These are phyloP conservation scores for Patella vulgata DNA, from an alignment of 1,140 invertebrate species.

Conservation along the genomic window DNA sequence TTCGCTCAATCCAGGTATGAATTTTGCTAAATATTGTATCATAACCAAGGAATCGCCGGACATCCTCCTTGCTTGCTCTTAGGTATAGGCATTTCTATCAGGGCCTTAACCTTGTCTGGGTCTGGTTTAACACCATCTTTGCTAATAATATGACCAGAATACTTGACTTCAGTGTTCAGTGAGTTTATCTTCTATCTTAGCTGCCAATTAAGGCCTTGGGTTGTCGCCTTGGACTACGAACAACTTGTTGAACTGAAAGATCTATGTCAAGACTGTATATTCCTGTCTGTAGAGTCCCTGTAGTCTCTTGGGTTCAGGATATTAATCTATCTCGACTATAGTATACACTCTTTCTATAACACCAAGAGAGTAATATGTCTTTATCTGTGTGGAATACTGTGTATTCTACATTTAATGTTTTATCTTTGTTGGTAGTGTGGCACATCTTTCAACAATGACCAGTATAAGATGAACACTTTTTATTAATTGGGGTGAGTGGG, in stretches of 20 bases:
- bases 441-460: background rate
- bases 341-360: background rate
- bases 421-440: background rate
- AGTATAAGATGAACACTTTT: no score
- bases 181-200: slow-evolving; percentile 7
- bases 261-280: slow-evolving; percentile 17
- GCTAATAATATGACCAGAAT: slow-evolving; percentile 42
- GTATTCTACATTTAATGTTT: background rate
- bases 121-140: slow-evolving; percentile 53
- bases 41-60: slow-evolving; percentile 2
- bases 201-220: slow-evolving; percentile 8
- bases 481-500: no score
- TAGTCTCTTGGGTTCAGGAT: slow-evolving; percentile 14
- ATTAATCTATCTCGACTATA: slow-evolving; percentile 8
- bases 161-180: slow-evolving; percentile 12
- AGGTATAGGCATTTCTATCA: slow-evolving; percentile 2
- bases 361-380: no score
- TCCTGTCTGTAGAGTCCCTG: slow-evolving; percentile 11
- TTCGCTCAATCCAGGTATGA: slow-evolving; percentile 8
- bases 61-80: slow-evolving; percentile 3
- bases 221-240: slow-evolving; percentile 15
- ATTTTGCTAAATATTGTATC: slow-evolving; percentile 4
- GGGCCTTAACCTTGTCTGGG: slow-evolving; percentile 1
- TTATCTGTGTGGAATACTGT: no score
- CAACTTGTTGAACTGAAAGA: slow-evolving; percentile 18